Percentiles rank a stretch among this genome's conserved stretches.
Evolutionary conservation across 2,888 invertebrate genomes (phyloP).

Genomic region (Tipula helvola): DNA sequence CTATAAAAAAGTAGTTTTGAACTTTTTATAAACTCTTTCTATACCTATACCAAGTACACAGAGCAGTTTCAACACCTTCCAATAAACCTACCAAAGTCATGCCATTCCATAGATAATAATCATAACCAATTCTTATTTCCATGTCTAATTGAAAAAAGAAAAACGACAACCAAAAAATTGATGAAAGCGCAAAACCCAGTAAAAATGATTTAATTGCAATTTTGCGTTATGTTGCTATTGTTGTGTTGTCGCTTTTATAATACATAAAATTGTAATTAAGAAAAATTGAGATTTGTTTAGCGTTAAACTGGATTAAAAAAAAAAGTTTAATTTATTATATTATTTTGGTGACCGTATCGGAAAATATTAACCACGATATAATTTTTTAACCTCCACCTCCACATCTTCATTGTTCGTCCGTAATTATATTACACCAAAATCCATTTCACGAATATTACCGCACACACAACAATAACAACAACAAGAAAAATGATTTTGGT

Average conservation of each 20-base stretch:
- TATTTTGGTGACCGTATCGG: background rate
- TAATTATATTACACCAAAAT: background rate
- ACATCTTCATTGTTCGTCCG: background rate
- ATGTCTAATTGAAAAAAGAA: background rate
- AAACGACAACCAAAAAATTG: background rate
- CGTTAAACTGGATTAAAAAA: background rate
- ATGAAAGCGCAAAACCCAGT: background rate
- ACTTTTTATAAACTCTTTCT: no score
- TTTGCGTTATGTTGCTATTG: background rate
- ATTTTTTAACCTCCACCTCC: background rate
- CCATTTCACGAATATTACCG: background rate
- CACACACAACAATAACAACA: background rate
- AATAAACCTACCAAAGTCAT: no score
- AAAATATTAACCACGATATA: background rate
- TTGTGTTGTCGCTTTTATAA: background rate
- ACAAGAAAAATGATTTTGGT: background rate
- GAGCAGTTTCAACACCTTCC: no score
- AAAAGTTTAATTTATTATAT: background rate
- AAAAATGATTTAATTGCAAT: background rate
- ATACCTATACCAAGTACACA: no score
- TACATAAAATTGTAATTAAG: background rate
- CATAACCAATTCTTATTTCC: no score
- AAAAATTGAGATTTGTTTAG: background rate
- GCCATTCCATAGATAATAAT: no score
- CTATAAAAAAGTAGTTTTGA: no score